These are phyloP conservation scores for Cyrtodaria siliqua DNA, from an alignment of 2,888 invertebrate species.

Conservation along the genomic window DNA sequence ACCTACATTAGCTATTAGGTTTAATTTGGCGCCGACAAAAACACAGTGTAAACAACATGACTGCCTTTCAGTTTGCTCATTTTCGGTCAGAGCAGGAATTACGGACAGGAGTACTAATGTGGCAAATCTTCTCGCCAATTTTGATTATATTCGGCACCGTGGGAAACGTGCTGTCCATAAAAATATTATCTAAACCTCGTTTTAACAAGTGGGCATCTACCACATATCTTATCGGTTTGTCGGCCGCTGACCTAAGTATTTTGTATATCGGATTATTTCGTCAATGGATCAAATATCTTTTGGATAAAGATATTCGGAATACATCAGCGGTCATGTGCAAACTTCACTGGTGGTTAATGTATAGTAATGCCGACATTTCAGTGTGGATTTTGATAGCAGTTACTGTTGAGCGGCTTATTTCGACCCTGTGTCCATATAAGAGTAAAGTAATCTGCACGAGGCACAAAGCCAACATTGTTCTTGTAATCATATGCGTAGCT, in stretches of 20 bases:
- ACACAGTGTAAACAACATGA: too few species aligned
- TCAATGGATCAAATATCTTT: constrained; percentile 60
- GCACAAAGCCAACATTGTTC: constrained; percentile 42
- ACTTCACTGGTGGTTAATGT: constrained; percentile 73
- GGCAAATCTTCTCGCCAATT: constrained; percentile 66
- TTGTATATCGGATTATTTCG: constrained; percentile 72
- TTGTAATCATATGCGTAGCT: constrained; percentile 38
- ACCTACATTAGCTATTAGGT: too few species aligned
- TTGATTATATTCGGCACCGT: constrained; percentile 72
- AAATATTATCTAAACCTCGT: constrained; percentile 57
- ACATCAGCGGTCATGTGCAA: constrained; percentile 57
- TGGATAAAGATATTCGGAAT: constrained; percentile 63
- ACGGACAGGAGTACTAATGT: constrained; percentile 45
- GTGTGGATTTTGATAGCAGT: too few species aligned
- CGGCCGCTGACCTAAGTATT: constrained; percentile 67
- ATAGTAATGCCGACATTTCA: constrained; percentile 71
- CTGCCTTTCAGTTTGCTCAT: constrained; percentile 14
- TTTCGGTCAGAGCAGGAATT: constrained; percentile 45
- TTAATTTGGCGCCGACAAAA: too few species aligned
- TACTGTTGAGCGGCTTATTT: too few species aligned
- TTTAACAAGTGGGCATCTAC: constrained; percentile 67
- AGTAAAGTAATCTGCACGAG: constrained; percentile 68
- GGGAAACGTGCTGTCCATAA: constrained; percentile 73
- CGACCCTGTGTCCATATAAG: constrained; percentile 68
- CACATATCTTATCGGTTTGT: constrained; percentile 71